A percentile compares a stretch with the other conserved stretches of the same genome.
phyloP scores from a whole-genome alignment of 1,140 invertebrate species.

The Trigoniulus corallinus region DNA sequence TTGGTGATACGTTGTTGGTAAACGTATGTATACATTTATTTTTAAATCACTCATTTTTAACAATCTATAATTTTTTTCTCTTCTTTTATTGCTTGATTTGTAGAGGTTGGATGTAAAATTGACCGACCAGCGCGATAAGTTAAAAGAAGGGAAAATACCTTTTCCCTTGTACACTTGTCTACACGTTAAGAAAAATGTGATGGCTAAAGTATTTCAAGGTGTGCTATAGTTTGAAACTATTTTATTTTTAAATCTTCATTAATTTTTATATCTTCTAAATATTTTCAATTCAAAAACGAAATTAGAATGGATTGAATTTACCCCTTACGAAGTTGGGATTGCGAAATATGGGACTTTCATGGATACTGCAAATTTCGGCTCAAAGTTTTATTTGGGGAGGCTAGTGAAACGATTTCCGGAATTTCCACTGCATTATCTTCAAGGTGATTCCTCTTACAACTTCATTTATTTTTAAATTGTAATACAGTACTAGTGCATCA shows the following conservation, averaged over 20 bases:
- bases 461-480: constrained; percentile 20
- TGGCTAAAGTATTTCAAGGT: constrained; percentile 31
- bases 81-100: constrained; percentile 9
- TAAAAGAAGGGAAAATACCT: constrained; percentile 24
- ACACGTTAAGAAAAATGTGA: constrained; percentile 32
- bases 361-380: constrained; percentile 29
- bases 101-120: constrained; percentile 25
- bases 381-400: constrained; percentile 31
- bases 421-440: constrained; percentile 26
- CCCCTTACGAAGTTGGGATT: constrained; percentile 32
- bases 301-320: constrained; percentile 34
- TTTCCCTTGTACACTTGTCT: constrained; percentile 33
- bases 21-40: constrained; percentile 20
- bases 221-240: neutral
- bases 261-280: constrained; percentile 6
- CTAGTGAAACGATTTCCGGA: constrained; percentile 27
- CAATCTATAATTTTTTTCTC: neutral
- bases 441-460: constrained; percentile 12
- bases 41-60: neutral
- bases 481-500: neutral
- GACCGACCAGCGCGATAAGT: constrained; percentile 24
- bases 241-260: neutral
- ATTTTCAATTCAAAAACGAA: constrained; percentile 5
- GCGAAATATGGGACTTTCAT: constrained; percentile 35
- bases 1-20: constrained; percentile 30